Evolutionary conservation across 2,113 vertebrate genomes (phyloP).

Genomic region (Campylorhamphus procurvoides): DNA sequence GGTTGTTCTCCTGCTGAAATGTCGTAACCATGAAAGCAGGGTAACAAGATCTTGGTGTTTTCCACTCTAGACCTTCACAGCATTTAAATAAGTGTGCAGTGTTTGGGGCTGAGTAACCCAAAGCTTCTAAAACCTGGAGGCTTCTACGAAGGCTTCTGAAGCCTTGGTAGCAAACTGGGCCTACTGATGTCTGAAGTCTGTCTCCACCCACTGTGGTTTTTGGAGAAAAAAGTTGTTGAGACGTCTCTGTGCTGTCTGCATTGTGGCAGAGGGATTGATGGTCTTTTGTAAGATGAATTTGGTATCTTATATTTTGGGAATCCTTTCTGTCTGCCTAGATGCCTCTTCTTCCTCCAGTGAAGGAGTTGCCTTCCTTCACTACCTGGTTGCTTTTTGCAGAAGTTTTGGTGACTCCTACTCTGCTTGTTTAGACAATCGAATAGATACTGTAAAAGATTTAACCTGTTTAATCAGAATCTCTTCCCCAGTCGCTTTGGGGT

Average conservation of each 20-base stretch:
- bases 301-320: neutral
- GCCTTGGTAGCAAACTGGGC: neutral
- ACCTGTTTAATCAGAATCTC: neutral
- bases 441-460: neutral
- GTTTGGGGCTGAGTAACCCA: neutral
- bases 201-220: neutral
- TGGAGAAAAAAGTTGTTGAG: accelerated
- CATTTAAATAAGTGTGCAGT: neutral
- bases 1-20: neutral
- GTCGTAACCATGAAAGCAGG: neutral
- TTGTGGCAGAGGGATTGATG: neutral
- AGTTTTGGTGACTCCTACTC: neutral
- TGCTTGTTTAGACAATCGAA: neutral
- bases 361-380: neutral
- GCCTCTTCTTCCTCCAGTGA: neutral
- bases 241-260: neutral
- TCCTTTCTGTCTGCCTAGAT: neutral
- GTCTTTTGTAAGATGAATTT: neutral
- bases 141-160: neutral
- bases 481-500: neutral
- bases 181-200: neutral
- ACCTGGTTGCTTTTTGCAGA: neutral
- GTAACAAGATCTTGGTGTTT: neutral
- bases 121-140: neutral
- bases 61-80: neutral